Evolutionary conservation across 2,113 vertebrate species (phyloP).

Genomic region (Vulpes lagopus): DNA sequence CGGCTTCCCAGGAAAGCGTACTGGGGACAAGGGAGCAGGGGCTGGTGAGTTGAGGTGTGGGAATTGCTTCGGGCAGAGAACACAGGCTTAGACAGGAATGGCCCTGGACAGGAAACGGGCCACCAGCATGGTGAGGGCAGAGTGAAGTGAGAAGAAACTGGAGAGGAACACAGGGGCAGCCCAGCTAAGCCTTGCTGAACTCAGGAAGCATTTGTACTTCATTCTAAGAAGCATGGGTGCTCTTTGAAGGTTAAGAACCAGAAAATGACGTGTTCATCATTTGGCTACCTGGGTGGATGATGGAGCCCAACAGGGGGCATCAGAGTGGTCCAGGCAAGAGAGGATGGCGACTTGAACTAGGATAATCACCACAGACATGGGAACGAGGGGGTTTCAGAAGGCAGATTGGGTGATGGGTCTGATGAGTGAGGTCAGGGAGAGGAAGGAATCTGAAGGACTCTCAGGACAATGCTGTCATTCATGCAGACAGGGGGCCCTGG

Average conservation of each 20-base stretch:
- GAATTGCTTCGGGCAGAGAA: not conserved
- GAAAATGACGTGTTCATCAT: not conserved
- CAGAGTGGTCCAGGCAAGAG: not conserved
- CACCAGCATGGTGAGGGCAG: fast-evolving
- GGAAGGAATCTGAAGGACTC: not conserved
- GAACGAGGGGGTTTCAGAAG: not conserved
- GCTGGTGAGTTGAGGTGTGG: not conserved
- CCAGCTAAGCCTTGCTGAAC: not conserved
- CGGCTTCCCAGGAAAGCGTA: not conserved
- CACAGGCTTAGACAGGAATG: not conserved
- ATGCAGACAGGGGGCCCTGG: not conserved
- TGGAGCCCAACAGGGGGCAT: not conserved
- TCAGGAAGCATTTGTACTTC: not conserved
- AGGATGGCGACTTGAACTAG: not conserved
- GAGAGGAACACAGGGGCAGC: not conserved
- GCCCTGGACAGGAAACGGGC: not conserved
- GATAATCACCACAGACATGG: not conserved
- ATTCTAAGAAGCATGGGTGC: not conserved
- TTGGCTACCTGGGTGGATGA: not conserved
- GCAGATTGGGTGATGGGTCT: not conserved
- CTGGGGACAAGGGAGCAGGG: not conserved
- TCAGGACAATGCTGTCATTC: not conserved
- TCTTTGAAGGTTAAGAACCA: not conserved
- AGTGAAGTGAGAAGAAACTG: not conserved
- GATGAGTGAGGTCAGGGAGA: not conserved